phyloP scores from a whole-genome alignment of 2,888 invertebrate genomes.

The Falcaria lacertinaria region DNA sequence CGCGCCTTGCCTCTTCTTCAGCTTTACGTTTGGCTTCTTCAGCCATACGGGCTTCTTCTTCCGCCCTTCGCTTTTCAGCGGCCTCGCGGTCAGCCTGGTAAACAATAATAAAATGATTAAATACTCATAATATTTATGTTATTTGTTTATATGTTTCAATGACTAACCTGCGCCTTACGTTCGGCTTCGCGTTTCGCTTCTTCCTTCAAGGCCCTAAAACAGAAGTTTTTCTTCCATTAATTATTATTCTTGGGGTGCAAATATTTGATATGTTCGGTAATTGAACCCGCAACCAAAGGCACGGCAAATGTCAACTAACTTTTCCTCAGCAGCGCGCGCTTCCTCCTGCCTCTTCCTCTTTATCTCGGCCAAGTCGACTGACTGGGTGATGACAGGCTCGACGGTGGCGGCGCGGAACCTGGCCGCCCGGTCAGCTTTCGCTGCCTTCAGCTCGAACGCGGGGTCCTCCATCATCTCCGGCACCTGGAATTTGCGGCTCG shows the following conservation, averaged over 20 bases:
- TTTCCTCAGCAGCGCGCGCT: constrained; percentile 81
- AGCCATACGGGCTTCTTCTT: constrained; percentile 62
- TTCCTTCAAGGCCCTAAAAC: constrained; percentile 71
- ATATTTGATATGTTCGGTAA: too few relatives aligned
- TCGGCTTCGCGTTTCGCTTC: constrained; percentile 74
- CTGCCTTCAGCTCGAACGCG: constrained; percentile 79
- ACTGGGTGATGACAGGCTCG: constrained; percentile 65
- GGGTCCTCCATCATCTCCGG: constrained; percentile 80
- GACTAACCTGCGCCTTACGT: constrained; percentile 65
- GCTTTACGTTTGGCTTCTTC: constrained; percentile 63
- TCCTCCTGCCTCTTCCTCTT: constrained; percentile 81
- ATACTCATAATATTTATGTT: not conserved
- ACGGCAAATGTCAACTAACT: constrained; percentile 51
- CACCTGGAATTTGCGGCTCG: constrained; percentile 84
- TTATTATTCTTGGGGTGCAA: too few relatives aligned
- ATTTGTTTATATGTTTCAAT: constrained; percentile 1
- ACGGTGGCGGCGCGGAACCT: constrained; percentile 78
- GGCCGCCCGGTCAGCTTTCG: constrained; percentile 81
- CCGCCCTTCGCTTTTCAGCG: constrained; percentile 35
- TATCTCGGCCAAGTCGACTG: constrained; percentile 76
- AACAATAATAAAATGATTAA: constrained; percentile 3
- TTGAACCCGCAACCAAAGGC: too few relatives aligned
- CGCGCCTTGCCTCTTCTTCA: constrained; percentile 42
- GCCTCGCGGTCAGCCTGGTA: constrained; percentile 64
- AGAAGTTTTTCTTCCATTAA: constrained; percentile 10